Conservation (phyloP, 2,888 invertebrate species). For the Drosophila meridiana region DNA sequence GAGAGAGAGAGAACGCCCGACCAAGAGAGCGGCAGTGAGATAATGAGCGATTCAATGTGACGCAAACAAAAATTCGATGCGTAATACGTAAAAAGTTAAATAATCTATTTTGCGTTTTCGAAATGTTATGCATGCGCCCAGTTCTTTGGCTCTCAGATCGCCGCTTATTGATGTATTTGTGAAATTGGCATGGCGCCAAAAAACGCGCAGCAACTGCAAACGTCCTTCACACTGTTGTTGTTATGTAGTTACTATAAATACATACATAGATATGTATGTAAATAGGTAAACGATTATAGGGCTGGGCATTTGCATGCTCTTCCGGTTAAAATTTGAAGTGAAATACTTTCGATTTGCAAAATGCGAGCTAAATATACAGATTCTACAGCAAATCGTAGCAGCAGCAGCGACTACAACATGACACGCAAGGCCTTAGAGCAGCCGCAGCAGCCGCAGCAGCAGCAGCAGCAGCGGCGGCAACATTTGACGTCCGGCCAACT, state of each 20-base stretch:
- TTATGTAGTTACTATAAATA: constrained; percentile 30
- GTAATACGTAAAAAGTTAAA: constrained; percentile 56
- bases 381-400: not conserved
- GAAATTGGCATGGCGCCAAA: constrained; percentile 50
- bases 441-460: not conserved
- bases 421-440: constrained; percentile 38
- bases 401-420: constrained; percentile 1
- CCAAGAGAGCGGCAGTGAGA: not conserved
- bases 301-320: constrained; percentile 27
- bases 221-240: constrained; percentile 46
- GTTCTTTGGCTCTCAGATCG: constrained; percentile 5
- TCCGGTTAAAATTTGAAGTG: constrained; percentile 14
- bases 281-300: constrained; percentile 34
- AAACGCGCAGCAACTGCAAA: constrained; percentile 38
- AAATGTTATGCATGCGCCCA: constrained; percentile 53
- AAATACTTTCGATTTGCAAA: constrained; percentile 9
- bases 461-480: constrained; percentile 1
- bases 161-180: constrained; percentile 7
- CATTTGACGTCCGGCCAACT: constrained; percentile 45
- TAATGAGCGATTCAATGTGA: constrained; percentile 32
- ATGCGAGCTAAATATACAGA: constrained; percentile 21
- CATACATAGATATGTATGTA: constrained; percentile 1
- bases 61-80: constrained; percentile 48
- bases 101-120: constrained; percentile 46
- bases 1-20: not conserved